Conservation (phyloP, 2,888 invertebrate species). For the Drosophila mimetica region DNA sequence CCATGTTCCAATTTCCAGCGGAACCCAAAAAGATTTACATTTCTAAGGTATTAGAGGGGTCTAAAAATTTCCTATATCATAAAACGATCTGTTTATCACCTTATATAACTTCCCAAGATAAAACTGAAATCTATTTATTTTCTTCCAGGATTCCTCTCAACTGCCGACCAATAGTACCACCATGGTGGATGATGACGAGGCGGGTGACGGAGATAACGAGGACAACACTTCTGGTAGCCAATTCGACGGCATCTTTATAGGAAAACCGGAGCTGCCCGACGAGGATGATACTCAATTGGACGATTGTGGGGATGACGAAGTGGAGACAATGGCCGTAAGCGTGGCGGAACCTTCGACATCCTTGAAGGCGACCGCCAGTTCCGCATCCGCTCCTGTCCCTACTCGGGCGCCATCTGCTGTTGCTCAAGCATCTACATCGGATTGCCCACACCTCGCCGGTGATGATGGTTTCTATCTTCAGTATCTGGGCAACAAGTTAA, state of each 20-base stretch:
- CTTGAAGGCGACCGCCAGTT: background rate
- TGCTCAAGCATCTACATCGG: background rate
- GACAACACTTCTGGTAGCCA: slow-evolving; percentile 1
- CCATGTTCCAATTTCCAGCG: background rate
- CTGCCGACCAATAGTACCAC: background rate
- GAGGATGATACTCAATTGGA: slow-evolving; percentile 19
- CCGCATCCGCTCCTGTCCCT: background rate
- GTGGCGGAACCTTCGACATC: background rate
- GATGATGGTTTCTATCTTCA: slow-evolving; percentile 53
- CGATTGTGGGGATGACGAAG: background rate
- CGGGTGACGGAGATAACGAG: slow-evolving; percentile 2
- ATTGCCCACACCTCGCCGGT: background rate
- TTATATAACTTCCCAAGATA: no score
- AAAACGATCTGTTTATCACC: no score
- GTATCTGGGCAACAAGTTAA: slow-evolving; percentile 50
- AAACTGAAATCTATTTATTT: no score
- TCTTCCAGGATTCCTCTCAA: slow-evolving; percentile 7
- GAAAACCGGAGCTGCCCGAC: slow-evolving; percentile 48
- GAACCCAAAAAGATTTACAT: background rate
- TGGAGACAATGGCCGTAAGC: no score
- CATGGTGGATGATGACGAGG: background rate
- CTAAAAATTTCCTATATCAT: no score
- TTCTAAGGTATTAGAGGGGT: background rate
- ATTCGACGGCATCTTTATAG: slow-evolving; percentile 45
- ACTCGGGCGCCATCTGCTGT: background rate